Evolutionary conservation across 1,140 invertebrate genomes (phyloP), one percentile per base, ranked within the genome.

Genomic region (fruit fly (Drosophila melanogaster)): DNA sequence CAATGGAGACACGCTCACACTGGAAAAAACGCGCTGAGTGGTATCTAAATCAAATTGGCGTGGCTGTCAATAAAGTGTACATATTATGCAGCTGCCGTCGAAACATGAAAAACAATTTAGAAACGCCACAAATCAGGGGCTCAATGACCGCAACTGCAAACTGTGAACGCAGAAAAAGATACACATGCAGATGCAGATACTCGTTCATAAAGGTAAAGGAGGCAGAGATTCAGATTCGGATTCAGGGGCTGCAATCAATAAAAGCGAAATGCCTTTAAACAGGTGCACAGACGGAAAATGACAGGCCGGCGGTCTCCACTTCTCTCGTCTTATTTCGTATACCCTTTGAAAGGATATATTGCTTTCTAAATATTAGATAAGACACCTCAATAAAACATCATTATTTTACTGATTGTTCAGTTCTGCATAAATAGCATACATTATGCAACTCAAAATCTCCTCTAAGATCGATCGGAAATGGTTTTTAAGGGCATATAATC

Each of bases 71-170:
- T 87, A 87, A 87, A 84, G 40, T 87, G 80, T 51, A 73, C 62
- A 89, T 43, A 89, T 87, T 89, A 87, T 89, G 84, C 84, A 84
- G 83, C 83, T 79, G 80, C 80, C 65, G 58, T 67, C 76, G 76
- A 83, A 77, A 87, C 84, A 87, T 84, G 84, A 87, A 89, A 87
- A 87, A 89, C 84, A 87, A 87, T 89, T 87, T 87, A 80, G 79
- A 80, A 89, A 87, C 60, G 84, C 84, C 67, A 89, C 84, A 87
- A 87, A 87, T 87, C 84, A 89, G 84, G 67, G 66, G 76, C 84
- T 87, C 84, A 87, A 83, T 89, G 79, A 89, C 81, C 81, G 64
- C 66, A 70, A 70, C 64, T 70, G 71, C 58, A 35, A 43, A 60
- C 54, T 53, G 54, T 41, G 50, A 54, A 56, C 43, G 44, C 43